Conservation (phyloP, 2,797 vertebrate genomes). For the Neosilurus mollespiculum region DNA sequence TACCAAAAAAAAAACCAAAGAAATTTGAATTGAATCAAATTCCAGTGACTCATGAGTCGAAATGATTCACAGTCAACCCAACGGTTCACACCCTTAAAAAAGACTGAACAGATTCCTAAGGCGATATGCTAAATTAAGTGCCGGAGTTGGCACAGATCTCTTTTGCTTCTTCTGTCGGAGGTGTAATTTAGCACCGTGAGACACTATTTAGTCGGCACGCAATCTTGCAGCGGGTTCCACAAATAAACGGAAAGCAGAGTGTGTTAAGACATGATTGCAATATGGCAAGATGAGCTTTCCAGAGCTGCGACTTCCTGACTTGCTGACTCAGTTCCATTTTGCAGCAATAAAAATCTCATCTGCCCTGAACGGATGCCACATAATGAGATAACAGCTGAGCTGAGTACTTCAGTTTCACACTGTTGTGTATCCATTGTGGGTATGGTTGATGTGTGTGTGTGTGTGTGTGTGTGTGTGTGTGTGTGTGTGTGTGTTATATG, state of each 20-base stretch:
- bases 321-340: constrained; percentile 44
- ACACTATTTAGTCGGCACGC: constrained; percentile 23
- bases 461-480: constrained; percentile 1
- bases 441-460: neutral
- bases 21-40: neutral
- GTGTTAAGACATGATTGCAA: constrained; percentile 33
- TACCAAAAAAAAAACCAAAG: too few species aligned
- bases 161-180: neutral
- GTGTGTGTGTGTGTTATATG: neutral
- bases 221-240: constrained; percentile 5
- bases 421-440: constrained; percentile 6
- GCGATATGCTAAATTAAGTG: constrained; percentile 21
- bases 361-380: constrained; percentile 41
- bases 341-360: constrained; percentile 47
- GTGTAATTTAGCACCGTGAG: constrained; percentile 35
- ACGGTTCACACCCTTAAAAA: constrained; percentile 1
- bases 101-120: constrained; percentile 9
- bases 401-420: constrained; percentile 36
- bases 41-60: neutral
- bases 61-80: neutral
- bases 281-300: constrained; percentile 36
- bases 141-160: constrained; percentile 12
- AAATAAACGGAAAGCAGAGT: constrained; percentile 36
- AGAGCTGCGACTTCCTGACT: constrained; percentile 24
- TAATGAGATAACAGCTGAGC: constrained; percentile 42